Percentiles rank a stretch among this genome's conserved stretches.
These are phyloP conservation scores for Chelonus formosanus DNA, from an alignment of 2,888 invertebrate species.

Conservation along the genomic window DNA sequence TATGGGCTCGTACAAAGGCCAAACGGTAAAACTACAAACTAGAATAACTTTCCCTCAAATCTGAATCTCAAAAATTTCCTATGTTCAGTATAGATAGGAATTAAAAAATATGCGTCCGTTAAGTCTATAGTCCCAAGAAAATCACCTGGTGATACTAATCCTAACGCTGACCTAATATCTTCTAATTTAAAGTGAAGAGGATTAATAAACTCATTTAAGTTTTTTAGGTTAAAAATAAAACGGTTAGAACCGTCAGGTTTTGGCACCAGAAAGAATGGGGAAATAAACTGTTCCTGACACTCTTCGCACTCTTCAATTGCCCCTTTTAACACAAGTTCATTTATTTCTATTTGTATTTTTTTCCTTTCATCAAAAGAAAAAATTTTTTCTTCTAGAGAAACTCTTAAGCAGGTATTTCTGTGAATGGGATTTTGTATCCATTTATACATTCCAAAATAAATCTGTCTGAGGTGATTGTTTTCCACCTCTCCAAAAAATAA, in stretches of 20 bases:
- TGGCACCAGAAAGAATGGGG: neutral
- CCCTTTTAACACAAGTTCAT: constrained; percentile 7
- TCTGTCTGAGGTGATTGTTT: too few relatives aligned
- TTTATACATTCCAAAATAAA: too few relatives aligned
- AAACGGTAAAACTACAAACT: constrained; percentile 15
- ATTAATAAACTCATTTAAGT: constrained; percentile 13
- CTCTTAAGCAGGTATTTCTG: neutral
- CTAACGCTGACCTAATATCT: constrained; percentile 1
- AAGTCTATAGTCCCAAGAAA: constrained; percentile 9
- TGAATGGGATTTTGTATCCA: constrained; percentile 9
- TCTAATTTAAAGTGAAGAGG: constrained; percentile 18
- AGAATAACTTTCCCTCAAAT: neutral
- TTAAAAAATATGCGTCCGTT: constrained; percentile 15
- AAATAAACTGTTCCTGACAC: constrained; percentile 8
- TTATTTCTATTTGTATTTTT: constrained; percentile 12
- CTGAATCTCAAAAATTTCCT: constrained; percentile 12
- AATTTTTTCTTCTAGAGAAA: neutral
- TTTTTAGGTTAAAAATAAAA: constrained; percentile 16
- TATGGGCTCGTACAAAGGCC: constrained; percentile 12
- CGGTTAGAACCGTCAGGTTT: constrained; percentile 5
- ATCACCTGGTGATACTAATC: constrained; percentile 5
- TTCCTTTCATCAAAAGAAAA: neutral
- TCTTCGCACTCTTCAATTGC: constrained; percentile 15
- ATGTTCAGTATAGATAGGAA: neutral
- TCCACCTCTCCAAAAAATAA: too few relatives aligned